A percentile compares a stretch with the other conserved stretches of the same genome.
phyloP scores from a whole-genome alignment of 2,797 vertebrate species.

The Lerista edwardsae region DNA sequence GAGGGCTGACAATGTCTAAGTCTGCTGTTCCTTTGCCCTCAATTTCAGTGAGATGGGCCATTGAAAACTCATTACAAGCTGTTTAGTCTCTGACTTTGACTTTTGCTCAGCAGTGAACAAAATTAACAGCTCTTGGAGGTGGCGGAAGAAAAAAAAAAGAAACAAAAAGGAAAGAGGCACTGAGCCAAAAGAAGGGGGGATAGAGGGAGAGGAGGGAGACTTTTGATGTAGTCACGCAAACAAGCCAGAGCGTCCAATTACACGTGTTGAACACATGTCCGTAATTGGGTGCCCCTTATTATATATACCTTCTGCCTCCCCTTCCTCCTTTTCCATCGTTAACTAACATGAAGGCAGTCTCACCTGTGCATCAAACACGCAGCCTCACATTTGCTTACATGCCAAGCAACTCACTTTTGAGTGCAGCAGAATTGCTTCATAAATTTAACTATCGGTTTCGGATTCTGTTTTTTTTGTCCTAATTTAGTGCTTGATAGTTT shows the following conservation, averaged over 20 bases:
- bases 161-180: slow-evolving; percentile 63
- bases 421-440: slow-evolving; percentile 79
- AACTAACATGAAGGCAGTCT: slow-evolving; percentile 38
- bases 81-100: slow-evolving; percentile 89
- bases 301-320: not conserved
- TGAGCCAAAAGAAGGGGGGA: slow-evolving; percentile 72
- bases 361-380: slow-evolving; percentile 49
- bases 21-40: slow-evolving; percentile 86
- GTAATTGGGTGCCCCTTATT: slow-evolving; percentile 45
- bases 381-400: slow-evolving; percentile 71
- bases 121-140: slow-evolving; percentile 87
- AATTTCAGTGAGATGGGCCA: slow-evolving; percentile 88
- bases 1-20: slow-evolving; percentile 79
- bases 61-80: slow-evolving; percentile 90
- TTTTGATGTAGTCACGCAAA: slow-evolving; percentile 79
- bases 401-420: slow-evolving; percentile 76
- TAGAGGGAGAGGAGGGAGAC: slow-evolving; percentile 67
- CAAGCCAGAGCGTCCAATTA: slow-evolving; percentile 57
- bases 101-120: slow-evolving; percentile 84
- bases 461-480: slow-evolving; percentile 77
- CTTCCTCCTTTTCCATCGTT: slow-evolving; percentile 28
- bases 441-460: slow-evolving; percentile 82
- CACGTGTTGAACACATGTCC: slow-evolving; percentile 55
- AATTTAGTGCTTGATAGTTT: slow-evolving; percentile 84
- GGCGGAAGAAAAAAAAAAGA: slow-evolving; percentile 41